Percentiles rank a stretch among this genome's conserved stretches.
phyloP scores from a whole-genome alignment of 2,113 vertebrate species.

The Regulus satrapa region DNA sequence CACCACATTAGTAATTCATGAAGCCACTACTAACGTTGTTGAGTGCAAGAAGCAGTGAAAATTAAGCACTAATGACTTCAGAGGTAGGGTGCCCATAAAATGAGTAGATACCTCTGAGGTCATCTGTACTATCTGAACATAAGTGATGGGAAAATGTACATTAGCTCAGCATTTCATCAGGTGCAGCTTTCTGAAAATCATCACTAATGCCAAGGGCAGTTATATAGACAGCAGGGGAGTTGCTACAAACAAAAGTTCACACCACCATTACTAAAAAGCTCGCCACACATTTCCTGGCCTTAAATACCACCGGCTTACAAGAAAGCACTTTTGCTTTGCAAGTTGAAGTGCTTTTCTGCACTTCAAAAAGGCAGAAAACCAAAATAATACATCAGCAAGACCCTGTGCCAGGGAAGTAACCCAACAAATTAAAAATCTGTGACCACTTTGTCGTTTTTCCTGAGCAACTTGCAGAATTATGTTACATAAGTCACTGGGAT shows the following conservation, averaged over 20 bases:
- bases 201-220: neutral
- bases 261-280: neutral
- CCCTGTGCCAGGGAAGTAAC: neutral
- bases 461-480: neutral
- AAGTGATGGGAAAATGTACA: neutral
- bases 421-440: neutral
- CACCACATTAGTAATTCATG: slow-evolving; percentile 65
- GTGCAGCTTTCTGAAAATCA: neutral
- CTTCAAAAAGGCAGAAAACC: neutral
- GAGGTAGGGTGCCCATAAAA: slow-evolving; percentile 53
- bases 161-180: neutral
- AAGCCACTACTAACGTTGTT: slow-evolving; percentile 17
- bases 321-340: too few relatives aligned
- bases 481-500: neutral
- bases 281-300: neutral
- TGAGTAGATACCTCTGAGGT: slow-evolving; percentile 50
- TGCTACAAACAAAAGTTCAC: neutral
- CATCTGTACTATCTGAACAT: slow-evolving; percentile 40
- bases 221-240: slow-evolving; percentile 1
- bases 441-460: neutral
- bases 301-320: neutral
- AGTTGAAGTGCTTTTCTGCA: too few relatives aligned
- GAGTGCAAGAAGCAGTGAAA: slow-evolving; percentile 40
- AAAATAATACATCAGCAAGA: neutral
- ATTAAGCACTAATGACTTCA: slow-evolving; percentile 61